These are phyloP conservation scores for Idris sp. DNA, from an alignment of 1,140 invertebrate species.

Conservation along the genomic window DNA sequence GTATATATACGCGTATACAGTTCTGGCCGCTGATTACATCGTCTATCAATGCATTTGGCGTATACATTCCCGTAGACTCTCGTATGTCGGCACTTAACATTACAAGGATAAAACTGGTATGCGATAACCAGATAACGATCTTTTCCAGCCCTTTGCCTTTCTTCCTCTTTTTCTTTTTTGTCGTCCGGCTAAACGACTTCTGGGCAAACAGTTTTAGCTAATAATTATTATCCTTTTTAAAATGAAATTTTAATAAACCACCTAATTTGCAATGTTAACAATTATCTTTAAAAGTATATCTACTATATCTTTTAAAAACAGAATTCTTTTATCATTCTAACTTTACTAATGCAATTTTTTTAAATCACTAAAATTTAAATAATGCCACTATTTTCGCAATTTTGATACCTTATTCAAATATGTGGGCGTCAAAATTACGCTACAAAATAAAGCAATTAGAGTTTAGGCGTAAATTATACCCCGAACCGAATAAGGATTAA, in stretches of 20 bases:
- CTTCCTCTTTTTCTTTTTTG: too few relatives aligned
- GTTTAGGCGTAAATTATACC: slow-evolving; percentile 25
- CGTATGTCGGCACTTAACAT: slow-evolving; percentile 62
- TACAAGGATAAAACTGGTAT: slow-evolving; percentile 65
- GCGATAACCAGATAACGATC: slow-evolving; percentile 61
- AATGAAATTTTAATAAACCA: slow-evolving; percentile 20
- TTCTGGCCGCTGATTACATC: slow-evolving; percentile 57
- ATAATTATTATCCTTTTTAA: slow-evolving; percentile 31
- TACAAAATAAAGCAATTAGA: slow-evolving; percentile 30
- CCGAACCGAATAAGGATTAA: slow-evolving; percentile 9
- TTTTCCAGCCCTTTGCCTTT: slow-evolving; percentile 35
- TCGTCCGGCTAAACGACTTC: slow-evolving; percentile 44
- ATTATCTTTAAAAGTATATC: too few relatives aligned
- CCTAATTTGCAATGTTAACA: too few relatives aligned
- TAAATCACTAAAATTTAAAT: too few relatives aligned
- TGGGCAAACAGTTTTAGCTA: slow-evolving; percentile 49
- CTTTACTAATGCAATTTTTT: too few relatives aligned
- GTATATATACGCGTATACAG: slow-evolving; percentile 23
- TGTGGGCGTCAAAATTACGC: slow-evolving; percentile 35
- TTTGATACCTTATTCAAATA: slow-evolving; percentile 21
- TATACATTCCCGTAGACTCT: slow-evolving; percentile 43
- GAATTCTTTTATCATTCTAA: slow-evolving; percentile 15
- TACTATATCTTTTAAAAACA: too few relatives aligned
- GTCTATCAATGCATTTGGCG: slow-evolving; percentile 58
- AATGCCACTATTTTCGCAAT: slow-evolving; percentile 27